A percentile compares a stretch with the other conserved stretches of the same genome.
phyloP scores from a whole-genome alignment of 1,140 invertebrate genomes.

The Acyrthosiphon pisum region DNA sequence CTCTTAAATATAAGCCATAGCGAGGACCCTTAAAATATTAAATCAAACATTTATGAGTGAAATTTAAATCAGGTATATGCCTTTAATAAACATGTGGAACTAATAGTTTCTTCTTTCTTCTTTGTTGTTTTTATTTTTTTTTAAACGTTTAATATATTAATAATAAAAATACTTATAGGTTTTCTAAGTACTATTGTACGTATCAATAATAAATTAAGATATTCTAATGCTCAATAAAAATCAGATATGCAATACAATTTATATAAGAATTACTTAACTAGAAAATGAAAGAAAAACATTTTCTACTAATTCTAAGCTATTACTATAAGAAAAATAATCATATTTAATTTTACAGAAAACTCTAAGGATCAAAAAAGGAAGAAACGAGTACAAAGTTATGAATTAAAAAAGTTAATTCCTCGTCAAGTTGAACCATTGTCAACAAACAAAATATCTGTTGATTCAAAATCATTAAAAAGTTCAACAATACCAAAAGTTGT shows the following conservation, averaged over 20 bases:
- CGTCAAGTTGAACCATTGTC: not conserved
- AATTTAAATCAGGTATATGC: not conserved
- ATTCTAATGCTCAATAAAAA: not conserved
- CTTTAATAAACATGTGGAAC: not conserved
- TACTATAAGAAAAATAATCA: not conserved
- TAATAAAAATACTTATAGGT: not conserved
- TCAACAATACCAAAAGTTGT: not conserved
- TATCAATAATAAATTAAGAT: not conserved
- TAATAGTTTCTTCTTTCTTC: not conserved
- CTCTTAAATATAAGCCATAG: too few relatives aligned
- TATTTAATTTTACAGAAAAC: slow-evolving; percentile 1
- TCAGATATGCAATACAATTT: not conserved
- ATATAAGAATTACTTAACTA: not conserved
- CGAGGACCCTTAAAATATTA: not conserved
- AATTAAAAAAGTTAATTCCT: not conserved
- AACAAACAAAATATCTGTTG: not conserved
- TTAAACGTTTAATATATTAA: not conserved
- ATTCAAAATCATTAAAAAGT: not conserved
- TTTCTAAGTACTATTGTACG: not conserved
- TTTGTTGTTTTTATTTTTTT: not conserved
- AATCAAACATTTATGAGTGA: not conserved
- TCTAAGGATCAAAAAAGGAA: not conserved
- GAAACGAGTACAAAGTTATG: not conserved
- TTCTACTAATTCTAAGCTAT: not conserved
- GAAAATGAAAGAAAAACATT: too few relatives aligned